Base-by-base conservation (phyloP, 1,140 invertebrate genomes). In the Trichogramma pretiosum region DNA sequence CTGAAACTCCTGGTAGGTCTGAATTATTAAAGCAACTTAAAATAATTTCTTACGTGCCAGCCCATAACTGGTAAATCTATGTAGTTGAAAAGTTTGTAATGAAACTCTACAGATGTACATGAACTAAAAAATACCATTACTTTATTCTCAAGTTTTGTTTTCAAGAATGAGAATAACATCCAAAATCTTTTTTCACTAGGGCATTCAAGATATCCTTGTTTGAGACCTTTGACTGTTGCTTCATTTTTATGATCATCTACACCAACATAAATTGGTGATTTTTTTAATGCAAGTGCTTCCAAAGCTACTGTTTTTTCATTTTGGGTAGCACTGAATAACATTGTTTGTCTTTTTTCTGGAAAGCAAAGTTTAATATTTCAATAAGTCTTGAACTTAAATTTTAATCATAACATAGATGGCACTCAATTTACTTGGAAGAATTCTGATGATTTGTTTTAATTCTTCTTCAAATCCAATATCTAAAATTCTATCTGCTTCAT, bases 401-500 rank as follows among this genome's bases (percentile, higher is more conserved):
- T 48, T 50, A 37, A 56, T 37, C 52, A 17, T 21, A 42, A 11
- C 8, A n/a, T 11, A 34, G 9, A 11, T 34, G 16, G 5, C 5
- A 11, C 44, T 52, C 39, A 13, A 79, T 82, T 81, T 77, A 95
- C 93, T 97, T 45, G 97, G 96, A 52, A 99, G 74, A 41, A 97
- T 68, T 62, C 87, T 87, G 16, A 99, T 84, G 56, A 99, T 98
- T 74, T 95, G 87, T 67, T 95, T 96, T 63, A 99, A 82, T 69
- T 99, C 97, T 65, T 98, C 91, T 74, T 99, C 96, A 74, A 99
- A 99, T 50, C 97, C 97, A 70, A 98, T 93, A 64, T 99, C 94
- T 43, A 99, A 73, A 64, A 99, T 97, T 62, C 95, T 77, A 74
- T 99, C 97, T 34, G 96, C 96, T 76, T 99, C 97, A 75, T 99